phyloP scores from a whole-genome alignment of 1,140 invertebrate species.

The Diplogasteroides magnus region DNA sequence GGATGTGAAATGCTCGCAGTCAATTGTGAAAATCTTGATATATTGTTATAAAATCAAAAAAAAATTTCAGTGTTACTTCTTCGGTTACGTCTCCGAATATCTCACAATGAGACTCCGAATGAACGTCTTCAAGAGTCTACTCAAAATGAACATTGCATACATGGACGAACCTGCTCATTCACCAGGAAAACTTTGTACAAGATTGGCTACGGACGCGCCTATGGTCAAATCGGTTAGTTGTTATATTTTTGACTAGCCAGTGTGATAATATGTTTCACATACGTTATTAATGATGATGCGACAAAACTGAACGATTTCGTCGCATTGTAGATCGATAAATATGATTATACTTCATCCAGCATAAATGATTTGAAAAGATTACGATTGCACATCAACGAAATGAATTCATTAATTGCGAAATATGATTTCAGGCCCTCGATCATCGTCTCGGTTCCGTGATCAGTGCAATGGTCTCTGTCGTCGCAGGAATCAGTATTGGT shows the following conservation, averaged over 20 bases:
- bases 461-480: slow-evolving; percentile 55
- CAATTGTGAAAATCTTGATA: not conserved
- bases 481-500: slow-evolving; percentile 43
- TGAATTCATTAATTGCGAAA: not conserved
- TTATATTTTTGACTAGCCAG: too few relatives aligned
- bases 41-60: not conserved
- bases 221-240: slow-evolving; percentile 57
- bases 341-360: not conserved
- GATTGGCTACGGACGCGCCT: too few relatives aligned
- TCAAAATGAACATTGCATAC: slow-evolving; percentile 59
- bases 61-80: slow-evolving; percentile 7
- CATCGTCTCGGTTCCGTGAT: slow-evolving; percentile 54
- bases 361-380: too few relatives aligned
- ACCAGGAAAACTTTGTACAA: slow-evolving; percentile 58
- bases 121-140: slow-evolving; percentile 57
- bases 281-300: too few relatives aligned
- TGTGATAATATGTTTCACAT: too few relatives aligned
- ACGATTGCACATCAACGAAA: not conserved
- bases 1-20: not conserved
- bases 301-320: too few relatives aligned
- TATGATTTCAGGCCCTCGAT: slow-evolving; percentile 56
- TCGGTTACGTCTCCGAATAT: not conserved
- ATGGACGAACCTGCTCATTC: slow-evolving; percentile 60
- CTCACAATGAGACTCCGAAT: slow-evolving; percentile 50
- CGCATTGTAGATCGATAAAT: slow-evolving; percentile 2